Base-by-base conservation (phyloP, 2,797 vertebrate species). In the Malurus leucopterus region DNA sequence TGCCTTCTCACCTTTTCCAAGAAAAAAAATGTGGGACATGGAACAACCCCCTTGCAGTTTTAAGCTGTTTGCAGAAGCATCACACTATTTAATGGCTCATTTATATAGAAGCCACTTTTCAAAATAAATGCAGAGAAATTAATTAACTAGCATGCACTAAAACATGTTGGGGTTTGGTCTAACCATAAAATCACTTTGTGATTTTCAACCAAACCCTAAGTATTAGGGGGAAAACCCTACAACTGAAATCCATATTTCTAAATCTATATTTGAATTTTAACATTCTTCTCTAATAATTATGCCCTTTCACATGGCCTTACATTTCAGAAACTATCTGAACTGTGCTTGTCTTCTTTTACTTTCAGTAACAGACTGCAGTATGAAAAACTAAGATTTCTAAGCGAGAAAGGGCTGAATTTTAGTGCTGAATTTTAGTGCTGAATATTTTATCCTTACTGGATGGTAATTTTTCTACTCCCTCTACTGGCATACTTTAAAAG, bases 391-490 rank as follows among this genome's bases (percentile, higher is more conserved):
- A 20, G 13, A 82, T 80, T 80, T 87, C 65, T 67, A 43, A 85
- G 78, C 30, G 29, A 74, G 40, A 89, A 88, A 84, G 21, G 40
- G 32, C 8, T 71, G 85, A 41, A 68, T 81, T 90, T 87, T 24
- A 85, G 44, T 11, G 32, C 8, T 71, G 85, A 41, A 68, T 81
- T 90, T 87, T 24, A 85, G 44, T 11, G 57, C 55, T 55, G 68
- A 62, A 27, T 57, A 57, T 53, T 87, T 81, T 43, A 49, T 53
- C 50, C 23, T 64, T 54, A 47, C 49, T 17, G 11, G 36, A 89
- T 6, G 29, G 62, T 70, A 61, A 91, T 74, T 92, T 92, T 87
- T 87, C 53, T 70, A 84, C 89, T 90, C 89, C 87, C 93, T 89
- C 86, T 93, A 84, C 90, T 62, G 89, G 85, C 40, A 70, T 13